Evolutionary conservation across 2,888 invertebrate species (phyloP).

Genomic region (Creontiades dilutus): DNA sequence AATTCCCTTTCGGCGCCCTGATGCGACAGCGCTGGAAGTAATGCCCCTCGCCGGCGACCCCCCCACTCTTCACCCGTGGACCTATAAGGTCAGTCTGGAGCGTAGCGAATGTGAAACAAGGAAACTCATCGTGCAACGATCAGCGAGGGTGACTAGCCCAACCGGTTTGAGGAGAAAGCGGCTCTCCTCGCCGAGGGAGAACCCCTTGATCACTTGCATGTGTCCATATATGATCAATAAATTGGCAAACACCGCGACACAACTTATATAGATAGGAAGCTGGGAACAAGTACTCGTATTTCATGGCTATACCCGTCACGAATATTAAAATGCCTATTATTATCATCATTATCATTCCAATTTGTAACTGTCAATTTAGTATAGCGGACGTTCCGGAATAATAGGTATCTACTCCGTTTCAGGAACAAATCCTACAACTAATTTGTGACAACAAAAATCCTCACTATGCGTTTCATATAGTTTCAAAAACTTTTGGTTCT

Average conservation of each 20-base stretch:
- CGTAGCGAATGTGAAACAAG: conserved; percentile 4
- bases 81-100: background rate
- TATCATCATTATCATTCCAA: too few species aligned
- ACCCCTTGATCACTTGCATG: background rate
- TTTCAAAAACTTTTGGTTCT: too few species aligned
- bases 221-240: background rate
- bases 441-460: too few species aligned
- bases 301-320: background rate
- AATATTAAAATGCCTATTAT: too few species aligned
- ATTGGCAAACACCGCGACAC: background rate
- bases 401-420: too few species aligned
- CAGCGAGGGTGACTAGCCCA: conserved; percentile 8
- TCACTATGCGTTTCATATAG: too few species aligned
- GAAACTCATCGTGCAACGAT: conserved; percentile 16
- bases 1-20: background rate
- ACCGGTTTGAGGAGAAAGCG: conserved; percentile 17
- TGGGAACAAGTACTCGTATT: background rate
- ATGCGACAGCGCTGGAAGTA: background rate
- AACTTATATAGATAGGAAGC: background rate
- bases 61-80: too few species aligned
- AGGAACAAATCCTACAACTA: too few species aligned
- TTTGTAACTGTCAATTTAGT: too few species aligned
- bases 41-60: background rate
- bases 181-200: background rate
- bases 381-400: too few species aligned